phyloP scores from a whole-genome alignment of 2,888 invertebrate species.

The Diaprepes abbreviatus region DNA sequence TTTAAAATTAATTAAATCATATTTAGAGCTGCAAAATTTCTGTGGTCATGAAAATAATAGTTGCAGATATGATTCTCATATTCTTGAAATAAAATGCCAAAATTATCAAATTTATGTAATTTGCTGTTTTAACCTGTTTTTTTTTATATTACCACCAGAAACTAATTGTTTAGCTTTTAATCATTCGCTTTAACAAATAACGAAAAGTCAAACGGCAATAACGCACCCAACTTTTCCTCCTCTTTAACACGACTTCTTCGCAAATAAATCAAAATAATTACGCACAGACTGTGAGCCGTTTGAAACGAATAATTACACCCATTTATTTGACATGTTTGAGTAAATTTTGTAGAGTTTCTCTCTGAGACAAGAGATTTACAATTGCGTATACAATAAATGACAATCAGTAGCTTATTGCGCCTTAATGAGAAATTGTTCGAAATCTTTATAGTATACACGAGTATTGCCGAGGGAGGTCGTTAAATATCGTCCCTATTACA shows the following conservation, averaged over 20 bases:
- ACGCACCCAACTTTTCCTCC: conserved; percentile 27
- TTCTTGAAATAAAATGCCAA: too few species aligned
- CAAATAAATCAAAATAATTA: conserved; percentile 57
- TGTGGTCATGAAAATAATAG: too few species aligned
- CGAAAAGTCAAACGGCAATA: conserved; percentile 23
- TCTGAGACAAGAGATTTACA: conserved; percentile 63
- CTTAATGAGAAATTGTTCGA: conserved; percentile 68
- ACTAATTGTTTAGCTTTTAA: not conserved
- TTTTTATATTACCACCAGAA: not conserved
- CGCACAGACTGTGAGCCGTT: conserved; percentile 41
- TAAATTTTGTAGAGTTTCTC: conserved; percentile 55
- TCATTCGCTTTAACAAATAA: not conserved
- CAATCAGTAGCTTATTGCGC: conserved; percentile 67
- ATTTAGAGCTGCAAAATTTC: too few species aligned
- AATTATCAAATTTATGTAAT: too few species aligned
- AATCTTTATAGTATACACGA: conserved; percentile 62
- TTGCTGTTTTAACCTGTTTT: too few species aligned
- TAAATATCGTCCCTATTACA: conserved; percentile 56
- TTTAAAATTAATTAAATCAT: too few species aligned
- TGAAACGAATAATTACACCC: conserved; percentile 61
- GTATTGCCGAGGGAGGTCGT: conserved; percentile 52
- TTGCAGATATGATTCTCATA: too few species aligned
- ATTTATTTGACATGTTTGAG: conserved; percentile 65
- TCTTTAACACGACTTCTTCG: conserved; percentile 13
- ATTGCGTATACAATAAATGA: conserved; percentile 67